Conservation (phyloP, 1,140 invertebrate genomes). For the Ips typographus region DNA sequence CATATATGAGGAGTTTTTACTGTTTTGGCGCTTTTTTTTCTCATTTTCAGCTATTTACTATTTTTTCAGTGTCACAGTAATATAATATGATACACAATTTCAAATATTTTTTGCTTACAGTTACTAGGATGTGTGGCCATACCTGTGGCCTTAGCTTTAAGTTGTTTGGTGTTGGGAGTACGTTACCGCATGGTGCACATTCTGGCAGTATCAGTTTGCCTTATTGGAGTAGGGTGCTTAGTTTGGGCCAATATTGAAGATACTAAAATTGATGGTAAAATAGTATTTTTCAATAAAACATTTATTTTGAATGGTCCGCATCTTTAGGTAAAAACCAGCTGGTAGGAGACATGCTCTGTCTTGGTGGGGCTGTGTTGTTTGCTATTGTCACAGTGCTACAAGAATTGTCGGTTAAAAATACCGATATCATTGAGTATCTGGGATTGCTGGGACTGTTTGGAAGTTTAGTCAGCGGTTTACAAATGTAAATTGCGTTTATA, state of each 20-base stretch:
- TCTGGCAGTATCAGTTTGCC: slow-evolving; percentile 75
- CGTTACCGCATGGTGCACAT: slow-evolving; percentile 76
- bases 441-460: slow-evolving; percentile 84
- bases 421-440: slow-evolving; percentile 80
- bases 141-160: slow-evolving; percentile 75
- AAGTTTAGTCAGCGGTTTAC: slow-evolving; percentile 73
- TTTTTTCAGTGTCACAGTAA: too few species aligned
- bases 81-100: background rate
- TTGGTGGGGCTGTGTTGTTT: slow-evolving; percentile 79
- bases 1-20: too few species aligned
- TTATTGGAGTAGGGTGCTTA: slow-evolving; percentile 80
- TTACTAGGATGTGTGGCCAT: slow-evolving; percentile 85
- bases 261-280: slow-evolving; percentile 62
- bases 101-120: slow-evolving; percentile 59
- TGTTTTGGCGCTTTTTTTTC: too few species aligned
- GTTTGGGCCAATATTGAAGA: slow-evolving; percentile 82
- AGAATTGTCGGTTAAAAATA: slow-evolving; percentile 80
- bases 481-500: slow-evolving; percentile 62
- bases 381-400: slow-evolving; percentile 81
- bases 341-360: slow-evolving; percentile 81
- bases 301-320: background rate
- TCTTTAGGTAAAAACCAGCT: slow-evolving; percentile 71
- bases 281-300: slow-evolving; percentile 15
- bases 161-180: slow-evolving; percentile 68
- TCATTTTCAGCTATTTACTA: too few species aligned